Evolutionary conservation across 1,140 invertebrate genomes (phyloP), one percentile per base, ranked within the genome.

Genomic region (Reticulitermes speratus): DNA sequence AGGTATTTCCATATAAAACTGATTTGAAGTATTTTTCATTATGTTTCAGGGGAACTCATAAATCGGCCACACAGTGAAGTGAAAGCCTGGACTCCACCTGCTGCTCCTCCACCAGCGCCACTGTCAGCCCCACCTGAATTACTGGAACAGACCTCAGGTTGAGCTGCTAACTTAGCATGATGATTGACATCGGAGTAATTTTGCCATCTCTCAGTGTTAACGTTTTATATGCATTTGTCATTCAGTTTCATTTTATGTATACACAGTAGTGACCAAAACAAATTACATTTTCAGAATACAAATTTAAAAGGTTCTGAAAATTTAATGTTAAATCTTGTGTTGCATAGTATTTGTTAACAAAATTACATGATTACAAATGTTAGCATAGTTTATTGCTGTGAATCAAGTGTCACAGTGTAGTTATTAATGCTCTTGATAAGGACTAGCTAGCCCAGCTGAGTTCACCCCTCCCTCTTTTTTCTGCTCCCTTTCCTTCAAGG

Each of bases 51-150:
- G 90, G 92, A 2, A 89, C 91, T 38, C 90, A 91, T 93, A 69
- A 93, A 92, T 87, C 92, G 94, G 90, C 94, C 94, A 86, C 94
- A 95, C 89, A 95, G 94, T 89, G 94, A 95, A 91, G 93, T 94
- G 75, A 95, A 95, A 89, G 94, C 93, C 85, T 94, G 94, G 91
- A 94, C 93, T 87, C 93, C 93, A 86, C 92, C 94, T 82, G 94
- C 94, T 88, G 90, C 93, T 14, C 84, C 86, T 87, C 92, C 92
- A 88, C 94, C 93, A 86, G 93, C 94, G 85, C 94, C 94, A 86
- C 93, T 94, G 88, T 95, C 94, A 86, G 94, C 94, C 88, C 93
- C 94, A 81, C 94, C 94, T 86, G 93, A 95, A 89, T 90, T 94
- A 88, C 91, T 92, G 87, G 92, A 93, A 87, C 91, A 92, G 90